Evolutionary conservation across 2,888 invertebrate species (phyloP).

Genomic region (Sericinus montela): DNA sequence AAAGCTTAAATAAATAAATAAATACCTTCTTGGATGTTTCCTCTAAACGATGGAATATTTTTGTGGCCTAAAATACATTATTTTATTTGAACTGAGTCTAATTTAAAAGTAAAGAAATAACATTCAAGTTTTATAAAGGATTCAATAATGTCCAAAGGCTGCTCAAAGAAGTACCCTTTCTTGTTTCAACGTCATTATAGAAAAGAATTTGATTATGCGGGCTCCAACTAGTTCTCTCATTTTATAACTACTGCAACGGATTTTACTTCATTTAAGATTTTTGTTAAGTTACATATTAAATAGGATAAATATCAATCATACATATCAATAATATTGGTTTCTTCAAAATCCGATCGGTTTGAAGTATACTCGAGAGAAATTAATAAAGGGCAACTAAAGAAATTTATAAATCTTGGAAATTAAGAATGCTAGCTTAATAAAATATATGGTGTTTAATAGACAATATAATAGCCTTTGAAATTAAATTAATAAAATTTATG

Average conservation of each 20-base stretch:
- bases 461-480: slow-evolving; percentile 3
- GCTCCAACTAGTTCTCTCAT: slow-evolving; percentile 20
- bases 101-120: slow-evolving; percentile 5
- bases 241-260: neutral
- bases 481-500: too few species aligned
- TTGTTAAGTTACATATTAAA: too few species aligned
- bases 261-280: neutral
- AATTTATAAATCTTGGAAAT: too few species aligned
- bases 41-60: neutral
- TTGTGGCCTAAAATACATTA: neutral
- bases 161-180: slow-evolving; percentile 27
- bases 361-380: too few species aligned
- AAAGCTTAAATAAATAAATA: too few species aligned
- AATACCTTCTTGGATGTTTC: too few species aligned
- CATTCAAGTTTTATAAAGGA: slow-evolving; percentile 3
- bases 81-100: neutral
- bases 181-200: slow-evolving; percentile 27
- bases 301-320: too few species aligned
- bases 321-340: too few species aligned
- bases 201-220: slow-evolving; percentile 30
- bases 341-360: too few species aligned
- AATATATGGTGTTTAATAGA: too few species aligned
- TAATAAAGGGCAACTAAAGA: too few species aligned
- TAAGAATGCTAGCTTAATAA: too few species aligned
- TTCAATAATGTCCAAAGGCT: slow-evolving; percentile 25